Conservation (phyloP, 2,797 vertebrate genomes). For the Brachyrhaphis roseni region DNA sequence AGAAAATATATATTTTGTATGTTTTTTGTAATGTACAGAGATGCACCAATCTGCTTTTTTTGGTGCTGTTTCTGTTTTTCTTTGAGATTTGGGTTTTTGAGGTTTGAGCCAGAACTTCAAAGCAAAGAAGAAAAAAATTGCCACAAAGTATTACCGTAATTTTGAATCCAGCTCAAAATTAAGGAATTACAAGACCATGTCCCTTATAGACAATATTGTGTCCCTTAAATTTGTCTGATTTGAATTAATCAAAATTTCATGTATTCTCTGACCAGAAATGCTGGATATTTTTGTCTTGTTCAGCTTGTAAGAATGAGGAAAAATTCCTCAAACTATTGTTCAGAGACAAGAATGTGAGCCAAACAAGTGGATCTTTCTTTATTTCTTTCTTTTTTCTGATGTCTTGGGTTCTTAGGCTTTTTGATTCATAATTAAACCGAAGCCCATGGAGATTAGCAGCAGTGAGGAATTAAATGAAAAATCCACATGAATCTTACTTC, state of each 20-base stretch:
- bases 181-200: not conserved
- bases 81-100: too few relatives aligned
- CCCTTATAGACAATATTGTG: not conserved
- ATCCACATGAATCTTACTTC: constrained; percentile 11
- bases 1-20: too few relatives aligned
- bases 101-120: too few relatives aligned
- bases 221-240: not conserved
- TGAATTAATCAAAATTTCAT: not conserved
- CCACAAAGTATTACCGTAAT: not conserved
- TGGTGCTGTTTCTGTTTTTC: too few relatives aligned
- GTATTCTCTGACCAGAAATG: too few relatives aligned
- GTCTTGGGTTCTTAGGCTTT: constrained; percentile 5
- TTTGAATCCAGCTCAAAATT: not conserved
- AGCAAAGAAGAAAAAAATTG: too few relatives aligned
- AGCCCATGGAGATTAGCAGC: constrained; percentile 16
- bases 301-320: too few relatives aligned
- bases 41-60: too few relatives aligned
- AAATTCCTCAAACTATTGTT: too few relatives aligned
- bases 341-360: too few relatives aligned
- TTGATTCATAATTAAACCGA: constrained; percentile 5
- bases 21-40: too few relatives aligned
- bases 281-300: not conserved
- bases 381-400: constrained; percentile 48
- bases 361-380: constrained; percentile 30
- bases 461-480: constrained; percentile 13